Evolutionary conservation across 2,888 invertebrate genomes (phyloP), one percentile per base, ranked within the genome.

Genomic region (Tuberolachnus salignus): DNA sequence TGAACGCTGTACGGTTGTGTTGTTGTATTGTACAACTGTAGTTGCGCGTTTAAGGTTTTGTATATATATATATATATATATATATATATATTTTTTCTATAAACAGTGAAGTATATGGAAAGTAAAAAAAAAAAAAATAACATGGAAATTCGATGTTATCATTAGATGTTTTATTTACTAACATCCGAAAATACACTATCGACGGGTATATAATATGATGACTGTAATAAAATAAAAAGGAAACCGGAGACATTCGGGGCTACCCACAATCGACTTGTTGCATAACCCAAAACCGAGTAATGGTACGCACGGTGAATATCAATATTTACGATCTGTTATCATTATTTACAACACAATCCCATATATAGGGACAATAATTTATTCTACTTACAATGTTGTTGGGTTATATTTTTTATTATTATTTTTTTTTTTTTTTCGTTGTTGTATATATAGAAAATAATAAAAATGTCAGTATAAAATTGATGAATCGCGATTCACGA

Each of bases 221-320:
- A 11, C 11, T 46, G 6, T 34, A 34, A 34, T 34, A 6, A 57
- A 14, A 51, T 26, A 42, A 34, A 57, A 26, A 46, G 34, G 34
- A 34, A 6, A 34, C 34, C 42, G 55, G 10, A 66, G 64, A 74
- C 64, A 55, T 34, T 64, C 44, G 10, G 42, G 53, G 49, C 74
- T 74, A 74, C 64, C 61, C 74, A 55, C 66, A 64, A 44, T 55
- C 74, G 55, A 64, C 73, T 73, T 46, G 55, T 8, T 34, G 59
- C 34, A 63, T 74, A 66, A n/a, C 66, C 42, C 4, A 44, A 55
- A 66, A 66, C 64, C 46, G n/a, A 26, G 53, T 64, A 63, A 63
- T 55, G 44, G 46, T 46, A 46, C 21, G 21, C 26, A 46, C 6
- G 46, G 13, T 53, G 26, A 57, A 66, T 55, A 67, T 63, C 72